Evolutionary conservation across 2,113 vertebrate species (phyloP).

Genomic region (Gobius niger): DNA sequence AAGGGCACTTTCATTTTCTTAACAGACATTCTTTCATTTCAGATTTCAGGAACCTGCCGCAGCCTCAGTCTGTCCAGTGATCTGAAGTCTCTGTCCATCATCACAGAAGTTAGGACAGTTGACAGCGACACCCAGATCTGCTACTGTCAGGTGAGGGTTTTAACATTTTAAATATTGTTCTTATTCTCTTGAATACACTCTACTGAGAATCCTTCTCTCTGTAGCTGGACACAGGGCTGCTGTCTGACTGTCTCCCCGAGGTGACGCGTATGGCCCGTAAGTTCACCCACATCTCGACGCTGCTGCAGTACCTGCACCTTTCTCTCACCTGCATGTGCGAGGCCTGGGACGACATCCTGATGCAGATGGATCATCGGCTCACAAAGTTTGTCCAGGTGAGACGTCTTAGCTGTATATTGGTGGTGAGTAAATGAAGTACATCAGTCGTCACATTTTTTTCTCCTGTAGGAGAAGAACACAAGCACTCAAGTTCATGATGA

Average conservation of each 20-base stretch:
- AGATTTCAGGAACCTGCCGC: constrained; percentile 89
- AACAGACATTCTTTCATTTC: background rate
- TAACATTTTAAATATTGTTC: background rate
- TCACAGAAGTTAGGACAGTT: constrained; percentile 82
- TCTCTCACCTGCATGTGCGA: constrained; percentile 97
- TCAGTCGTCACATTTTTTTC: background rate
- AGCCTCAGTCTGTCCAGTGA: constrained; percentile 92
- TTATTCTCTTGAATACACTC: background rate
- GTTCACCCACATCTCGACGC: constrained; percentile 97
- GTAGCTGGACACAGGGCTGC: constrained; percentile 90
- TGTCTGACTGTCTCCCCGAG: constrained; percentile 92
- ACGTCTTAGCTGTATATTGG: background rate
- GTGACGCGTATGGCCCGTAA: constrained; percentile 96
- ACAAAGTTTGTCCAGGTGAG: constrained; percentile 98
- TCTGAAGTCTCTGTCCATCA: constrained; percentile 88
- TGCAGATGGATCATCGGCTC: constrained; percentile 96
- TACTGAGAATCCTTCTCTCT: constrained; percentile 13
- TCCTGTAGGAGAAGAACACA: constrained; percentile 91
- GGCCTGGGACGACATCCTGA: constrained; percentile 96
- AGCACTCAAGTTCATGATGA: constrained; percentile 97
- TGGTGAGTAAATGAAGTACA: background rate
- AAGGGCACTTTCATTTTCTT: background rate
- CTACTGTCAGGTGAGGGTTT: constrained; percentile 83
- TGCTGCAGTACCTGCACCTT: constrained; percentile 94
- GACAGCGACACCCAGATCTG: constrained; percentile 79